These are phyloP conservation scores for Cryptomyrus ogoouensis DNA, from an alignment of 2,113 vertebrate genomes.

Conservation along the genomic window DNA sequence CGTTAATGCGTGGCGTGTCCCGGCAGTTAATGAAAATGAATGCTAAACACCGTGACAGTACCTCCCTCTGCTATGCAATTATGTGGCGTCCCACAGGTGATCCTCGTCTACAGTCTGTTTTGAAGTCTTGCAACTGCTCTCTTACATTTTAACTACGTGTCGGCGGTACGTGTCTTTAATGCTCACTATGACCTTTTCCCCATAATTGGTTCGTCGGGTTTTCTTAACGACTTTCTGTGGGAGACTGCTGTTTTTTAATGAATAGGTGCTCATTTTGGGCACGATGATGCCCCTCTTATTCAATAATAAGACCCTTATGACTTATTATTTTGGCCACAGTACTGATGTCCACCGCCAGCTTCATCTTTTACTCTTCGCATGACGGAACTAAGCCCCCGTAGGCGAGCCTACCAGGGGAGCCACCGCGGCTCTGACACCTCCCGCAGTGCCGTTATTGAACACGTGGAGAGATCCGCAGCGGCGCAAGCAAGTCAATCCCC, in stretches of 20 bases:
- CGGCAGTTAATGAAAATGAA: neutral
- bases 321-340: slow-evolving; percentile 31
- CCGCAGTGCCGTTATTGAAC: slow-evolving; percentile 33
- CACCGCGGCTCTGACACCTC: slow-evolving; percentile 40
- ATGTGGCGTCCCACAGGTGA: neutral
- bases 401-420: slow-evolving; percentile 46
- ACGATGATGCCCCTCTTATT: slow-evolving; percentile 35
- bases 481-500: slow-evolving; percentile 9
- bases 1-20: neutral
- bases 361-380: slow-evolving; percentile 35
- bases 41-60: neutral
- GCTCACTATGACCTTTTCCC: neutral
- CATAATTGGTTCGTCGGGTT: slow-evolving; percentile 4
- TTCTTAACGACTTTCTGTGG: neutral
- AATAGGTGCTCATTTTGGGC: slow-evolving; percentile 6
- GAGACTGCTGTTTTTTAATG: neutral
- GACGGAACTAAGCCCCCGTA: slow-evolving; percentile 34
- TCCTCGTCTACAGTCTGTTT: neutral
- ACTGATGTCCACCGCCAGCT: slow-evolving; percentile 51
- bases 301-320: slow-evolving; percentile 42
- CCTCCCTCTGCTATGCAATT: slow-evolving; percentile 2
- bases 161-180: neutral
- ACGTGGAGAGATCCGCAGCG: slow-evolving; percentile 36
- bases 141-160: neutral
- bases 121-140: neutral